Evolutionary conservation across 2,888 invertebrate genomes (phyloP).

Genomic region (Nysson spinosus): DNA sequence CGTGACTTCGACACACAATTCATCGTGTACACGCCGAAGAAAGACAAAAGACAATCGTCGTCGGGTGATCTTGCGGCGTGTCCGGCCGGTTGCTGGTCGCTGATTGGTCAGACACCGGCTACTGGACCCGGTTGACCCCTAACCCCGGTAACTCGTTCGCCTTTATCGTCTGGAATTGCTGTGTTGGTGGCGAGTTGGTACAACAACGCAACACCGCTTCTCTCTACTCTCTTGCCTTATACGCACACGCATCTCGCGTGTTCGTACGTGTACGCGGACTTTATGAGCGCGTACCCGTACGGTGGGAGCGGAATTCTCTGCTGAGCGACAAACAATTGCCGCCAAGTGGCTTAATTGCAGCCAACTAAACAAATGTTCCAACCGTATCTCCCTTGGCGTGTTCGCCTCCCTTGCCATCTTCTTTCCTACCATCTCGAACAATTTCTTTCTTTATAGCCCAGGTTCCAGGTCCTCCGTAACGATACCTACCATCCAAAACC

Average conservation of each 20-base stretch:
- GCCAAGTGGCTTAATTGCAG: constrained; percentile 78
- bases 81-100: constrained; percentile 50
- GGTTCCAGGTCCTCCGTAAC: constrained; percentile 23
- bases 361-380: constrained; percentile 77
- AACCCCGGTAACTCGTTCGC: constrained; percentile 74
- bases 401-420: constrained; percentile 1
- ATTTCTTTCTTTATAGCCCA: constrained; percentile 42
- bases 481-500: background rate
- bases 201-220: constrained; percentile 42
- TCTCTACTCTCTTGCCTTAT: constrained; percentile 2
- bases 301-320: constrained; percentile 77
- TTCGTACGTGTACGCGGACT: constrained; percentile 24
- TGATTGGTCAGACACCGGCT: constrained; percentile 71
- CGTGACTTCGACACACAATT: constrained; percentile 48
- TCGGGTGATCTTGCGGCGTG: constrained; percentile 55
- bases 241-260: constrained; percentile 38
- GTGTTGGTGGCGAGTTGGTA: constrained; percentile 68
- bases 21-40: constrained; percentile 37
- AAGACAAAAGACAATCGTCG: constrained; percentile 59
- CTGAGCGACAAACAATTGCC: constrained; percentile 78
- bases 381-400: constrained; percentile 58
- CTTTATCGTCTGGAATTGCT: constrained; percentile 74
- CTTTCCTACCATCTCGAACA: constrained; percentile 13
- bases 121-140: constrained; percentile 75
- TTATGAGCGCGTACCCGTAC: constrained; percentile 52